Base-by-base conservation (phyloP, 2,888 invertebrate genomes). In the Volucella zonaria region DNA sequence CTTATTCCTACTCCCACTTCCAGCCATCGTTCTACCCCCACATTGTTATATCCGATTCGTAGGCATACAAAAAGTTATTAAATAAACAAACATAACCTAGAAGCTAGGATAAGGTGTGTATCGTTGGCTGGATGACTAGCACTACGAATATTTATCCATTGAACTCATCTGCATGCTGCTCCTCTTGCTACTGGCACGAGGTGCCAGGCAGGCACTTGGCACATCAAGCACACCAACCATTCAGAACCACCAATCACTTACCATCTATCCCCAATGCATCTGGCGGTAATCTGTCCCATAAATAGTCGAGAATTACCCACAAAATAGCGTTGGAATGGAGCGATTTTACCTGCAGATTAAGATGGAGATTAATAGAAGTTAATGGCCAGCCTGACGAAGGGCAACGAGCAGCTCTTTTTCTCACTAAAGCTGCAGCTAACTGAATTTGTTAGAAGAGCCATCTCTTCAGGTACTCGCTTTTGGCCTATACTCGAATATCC, bases 201-300 rank as follows among this genome's bases (percentile, higher is more conserved):
- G 18, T 23, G 38, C 40, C n/a, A 47, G 9, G n/a, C n/a, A 47
- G 9, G n/a, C 11, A 66, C 40, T 15, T 52, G 31, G 31, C 31
- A 31, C 31, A 31, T 3, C 54, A 31, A 23, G 15, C 23, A 23
- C 64, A 40, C 31, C 56, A 49, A 38, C 64, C 23, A 56, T 38
- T 38, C 31, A 14, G 40, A 58, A 43, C 45, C 66, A 56, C 64
- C 49, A 42, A 56, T 43, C 58, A 59, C 18, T 23, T 23, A 14
- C 51, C 38, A 47, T n/a, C 49, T 58, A 14, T 49, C 49, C 40
- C 52, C 62, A 68, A 38, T 68, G 68, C 70, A 71, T 31, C 59
- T 82, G 54, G 56, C 45, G 31, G 59, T 77, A 82, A 82, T 82
- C 76, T 73, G 56, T 80, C 67, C 61, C 71, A 82, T 82, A 82